These are phyloP conservation scores for Novumbra hubbsi DNA, from an alignment of 2,797 vertebrate genomes.

Conservation along the genomic window DNA sequence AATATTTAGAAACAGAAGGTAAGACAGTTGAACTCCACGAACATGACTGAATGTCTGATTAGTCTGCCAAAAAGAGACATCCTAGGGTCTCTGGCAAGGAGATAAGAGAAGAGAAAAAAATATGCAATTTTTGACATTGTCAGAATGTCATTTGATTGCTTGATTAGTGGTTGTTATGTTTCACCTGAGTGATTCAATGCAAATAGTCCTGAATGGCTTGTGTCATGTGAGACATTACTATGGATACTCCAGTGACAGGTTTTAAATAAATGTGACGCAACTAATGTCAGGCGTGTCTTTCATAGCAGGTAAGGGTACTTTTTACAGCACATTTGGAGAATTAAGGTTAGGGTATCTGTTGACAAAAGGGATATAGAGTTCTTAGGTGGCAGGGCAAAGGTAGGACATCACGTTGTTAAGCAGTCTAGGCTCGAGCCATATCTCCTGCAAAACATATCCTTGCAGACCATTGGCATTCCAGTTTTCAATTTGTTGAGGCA, in stretches of 20 bases:
- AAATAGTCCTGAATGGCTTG: neutral
- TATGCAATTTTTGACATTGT: conserved; percentile 23
- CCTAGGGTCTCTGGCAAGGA: conserved; percentile 21
- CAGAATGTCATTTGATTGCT: neutral
- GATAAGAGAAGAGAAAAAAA: conserved; percentile 15
- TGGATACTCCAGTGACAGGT: neutral
- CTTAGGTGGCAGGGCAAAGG: no score
- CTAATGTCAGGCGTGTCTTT: no score
- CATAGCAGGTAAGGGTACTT: no score
- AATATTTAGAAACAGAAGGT: conserved; percentile 40
- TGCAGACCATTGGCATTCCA: no score
- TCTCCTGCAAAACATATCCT: no score
- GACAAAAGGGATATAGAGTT: no score
- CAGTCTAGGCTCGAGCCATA: no score
- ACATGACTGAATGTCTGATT: conserved; percentile 25
- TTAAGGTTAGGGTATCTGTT: no score
- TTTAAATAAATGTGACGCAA: neutral
- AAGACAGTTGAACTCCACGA: conserved; percentile 47
- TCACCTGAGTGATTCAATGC: neutral
- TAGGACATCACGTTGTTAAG: no score
- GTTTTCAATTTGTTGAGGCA: no score
- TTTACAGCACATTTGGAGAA: no score
- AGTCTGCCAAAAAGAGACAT: conserved; percentile 46
- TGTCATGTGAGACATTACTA: neutral
- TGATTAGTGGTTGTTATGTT: conserved; percentile 21